Base-by-base conservation (phyloP, 2,888 invertebrate species). In the Drosophila macrothrix region DNA sequence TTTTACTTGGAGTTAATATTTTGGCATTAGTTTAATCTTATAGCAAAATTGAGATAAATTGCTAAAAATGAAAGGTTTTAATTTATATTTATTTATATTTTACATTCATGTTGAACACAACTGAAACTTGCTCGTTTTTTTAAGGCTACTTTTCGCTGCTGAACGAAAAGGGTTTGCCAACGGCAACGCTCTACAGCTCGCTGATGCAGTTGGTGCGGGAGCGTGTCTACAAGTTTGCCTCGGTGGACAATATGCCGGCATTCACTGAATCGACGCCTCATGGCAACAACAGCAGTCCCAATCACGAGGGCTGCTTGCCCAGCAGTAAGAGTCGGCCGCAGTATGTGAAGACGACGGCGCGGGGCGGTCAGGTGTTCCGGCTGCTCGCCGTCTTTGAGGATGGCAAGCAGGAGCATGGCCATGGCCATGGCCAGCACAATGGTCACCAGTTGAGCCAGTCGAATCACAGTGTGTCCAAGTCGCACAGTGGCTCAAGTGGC, bases 331-430 rank as follows among this genome's bases (percentile, higher is more conserved):
- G 83, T 58, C 82, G 93, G 31, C 92, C 94, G 31, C 94, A 94
- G 78, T 96, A 96, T 90, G 94, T 96, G 82, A 95, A 96, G 84
- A 95, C 96, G n/a, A 95, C 95, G 65, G 95, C 96, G 50, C 94
- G 95, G 61, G 95, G 96, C 1, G 96, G 96, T 0, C 96, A 96
- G 75, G 95, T 96, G 43, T 95, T 96, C 82, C 95, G 96, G 52
- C 93, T 96, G 54, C 94, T 96, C 19, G 96, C 96, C 0, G 96
- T 96, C 53, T 96, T 96, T 92, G 96, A 96, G 73, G 96, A 96
- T 92, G 95, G 96, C 77, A 93, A 93, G 66, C 93, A 93, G 80
- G 93, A 92, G 39, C 37, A 37, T 37, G 35, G 35, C 35, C 39
- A 80, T n/a, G 33, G 35, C 14, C 19, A 80, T n/a, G 39, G 39